Percentiles rank a stretch among this genome's conserved stretches.
phyloP scores from a whole-genome alignment of 2,113 vertebrate genomes.

The Ondatra zibethicus region DNA sequence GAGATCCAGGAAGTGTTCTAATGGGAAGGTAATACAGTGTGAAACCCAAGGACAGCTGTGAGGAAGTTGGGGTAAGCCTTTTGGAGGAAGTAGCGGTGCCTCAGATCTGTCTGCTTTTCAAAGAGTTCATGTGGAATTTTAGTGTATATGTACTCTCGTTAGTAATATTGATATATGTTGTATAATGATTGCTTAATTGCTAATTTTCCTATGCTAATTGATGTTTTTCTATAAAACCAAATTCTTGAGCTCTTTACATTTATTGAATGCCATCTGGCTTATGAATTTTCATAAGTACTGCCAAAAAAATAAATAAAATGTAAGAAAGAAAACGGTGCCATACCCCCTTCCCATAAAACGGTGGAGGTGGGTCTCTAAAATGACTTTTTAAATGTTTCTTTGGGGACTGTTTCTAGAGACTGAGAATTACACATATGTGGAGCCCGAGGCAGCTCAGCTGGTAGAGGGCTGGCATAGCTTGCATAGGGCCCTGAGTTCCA shows the following conservation, averaged over 20 bases:
- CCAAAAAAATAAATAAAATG: slow-evolving; percentile 59
- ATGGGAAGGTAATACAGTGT: neutral
- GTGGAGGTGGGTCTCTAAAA: slow-evolving; percentile 22
- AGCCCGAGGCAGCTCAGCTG: neutral
- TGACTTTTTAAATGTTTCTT: slow-evolving; percentile 52
- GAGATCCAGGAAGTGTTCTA: neutral
- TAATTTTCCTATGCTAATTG: slow-evolving; percentile 82
- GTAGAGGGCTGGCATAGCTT: neutral
- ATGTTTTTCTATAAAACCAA: slow-evolving; percentile 83
- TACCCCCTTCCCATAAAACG: neutral
- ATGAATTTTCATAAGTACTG: slow-evolving; percentile 81
- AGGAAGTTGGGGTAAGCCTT: neutral
- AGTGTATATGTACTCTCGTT: slow-evolving; percentile 69
- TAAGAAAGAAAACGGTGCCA: neutral
- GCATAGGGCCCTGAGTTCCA: neutral
- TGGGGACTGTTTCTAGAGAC: neutral
- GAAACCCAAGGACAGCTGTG: neutral
- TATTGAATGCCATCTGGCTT: slow-evolving; percentile 82
- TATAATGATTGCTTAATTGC: slow-evolving; percentile 81
- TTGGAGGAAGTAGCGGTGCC: neutral
- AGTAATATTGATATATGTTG: slow-evolving; percentile 80
- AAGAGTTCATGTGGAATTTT: slow-evolving; percentile 54
- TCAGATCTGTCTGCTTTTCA: neutral
- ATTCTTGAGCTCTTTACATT: slow-evolving; percentile 81
- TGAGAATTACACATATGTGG: slow-evolving; percentile 23